Base-by-base conservation (phyloP, 1,140 invertebrate genomes). In the Heliothis subflexa region DNA sequence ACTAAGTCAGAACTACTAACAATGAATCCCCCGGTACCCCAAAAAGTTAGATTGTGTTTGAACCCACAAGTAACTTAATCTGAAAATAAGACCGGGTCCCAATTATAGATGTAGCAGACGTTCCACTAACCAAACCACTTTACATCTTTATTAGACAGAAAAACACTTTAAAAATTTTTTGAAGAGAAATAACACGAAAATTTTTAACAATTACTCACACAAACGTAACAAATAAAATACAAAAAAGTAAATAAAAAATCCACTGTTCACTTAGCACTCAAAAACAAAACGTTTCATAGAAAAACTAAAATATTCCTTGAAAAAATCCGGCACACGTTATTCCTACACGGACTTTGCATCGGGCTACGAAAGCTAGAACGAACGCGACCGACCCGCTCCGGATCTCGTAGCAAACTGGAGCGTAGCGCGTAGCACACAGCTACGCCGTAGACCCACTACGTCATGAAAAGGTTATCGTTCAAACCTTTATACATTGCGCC, bases 401-500 rank as follows among this genome's bases (percentile, higher is more conserved):
- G 61, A 77, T 68, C 78, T 79, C 87, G 87, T 90, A 89, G 89
- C 85, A 86, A 86, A 93, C 91, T 93, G 91, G 75, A 61, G 79
- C 77, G 59, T 79, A 82, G 78, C 25, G 62, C 76, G 88, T 88
- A 89, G 88, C 87, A 88, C 89, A 88, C 88, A 86, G 72, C 81
- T 86, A 88, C 88, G 83, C 21, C 81, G 79, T 80, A 82, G 79
- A 80, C 72, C 57, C 83, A 78, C 85, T 86, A 87, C 88, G 85
- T 85, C 87, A 86, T 91, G 86, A 92, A 92, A 91, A 92, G 89
- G 89, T 91, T 91, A 89, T 85, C 86, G 85, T 84, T 90, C 85
- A 89, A 89, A 88, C 91, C 89, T 85, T 91, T 93, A 91, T 89
- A 87, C 91, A 85, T 88, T 91, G 86, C 90, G 91, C 88, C 88